These are phyloP conservation scores for Agelastica alni DNA, from an alignment of 2,888 invertebrate species.

Conservation along the genomic window DNA sequence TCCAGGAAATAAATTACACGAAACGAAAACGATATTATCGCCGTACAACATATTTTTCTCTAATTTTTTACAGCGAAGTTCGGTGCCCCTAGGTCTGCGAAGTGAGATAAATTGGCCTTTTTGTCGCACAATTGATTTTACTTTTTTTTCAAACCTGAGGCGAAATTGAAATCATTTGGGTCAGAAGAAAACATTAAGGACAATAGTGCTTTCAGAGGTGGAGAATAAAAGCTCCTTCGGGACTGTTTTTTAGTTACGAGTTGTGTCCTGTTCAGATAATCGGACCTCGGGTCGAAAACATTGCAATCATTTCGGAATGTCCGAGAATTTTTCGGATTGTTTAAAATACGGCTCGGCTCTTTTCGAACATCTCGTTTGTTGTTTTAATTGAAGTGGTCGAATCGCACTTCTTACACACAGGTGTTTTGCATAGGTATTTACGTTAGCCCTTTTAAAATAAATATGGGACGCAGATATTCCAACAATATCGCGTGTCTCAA, in stretches of 20 bases:
- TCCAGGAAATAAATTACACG: conserved; percentile 28
- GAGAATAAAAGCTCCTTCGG: conserved; percentile 10
- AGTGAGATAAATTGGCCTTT: conserved; percentile 30
- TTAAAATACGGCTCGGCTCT: too few species aligned
- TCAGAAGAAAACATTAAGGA: conserved; percentile 25
- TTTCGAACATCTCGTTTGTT: too few species aligned
- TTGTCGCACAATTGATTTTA: conserved; percentile 28
- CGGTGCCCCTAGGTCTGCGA: conserved; percentile 21
- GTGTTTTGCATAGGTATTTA: too few species aligned
- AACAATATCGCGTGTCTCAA: too few species aligned
- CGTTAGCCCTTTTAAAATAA: too few species aligned
- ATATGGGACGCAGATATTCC: too few species aligned
- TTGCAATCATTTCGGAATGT: too few species aligned
- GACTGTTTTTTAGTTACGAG: conserved; percentile 10
- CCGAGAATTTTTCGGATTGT: too few species aligned
- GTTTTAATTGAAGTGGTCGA: too few species aligned
- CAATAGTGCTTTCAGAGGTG: conserved; percentile 16
- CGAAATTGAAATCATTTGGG: conserved; percentile 27
- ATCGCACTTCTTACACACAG: too few species aligned
- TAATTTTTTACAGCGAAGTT: conserved; percentile 23
- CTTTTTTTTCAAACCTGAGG: conserved; percentile 24
- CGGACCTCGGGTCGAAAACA: background rate
- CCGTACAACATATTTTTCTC: conserved; percentile 30
- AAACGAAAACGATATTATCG: conserved; percentile 29
- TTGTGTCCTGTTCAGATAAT: conserved; percentile 6